Base-by-base conservation (phyloP, 2,113 vertebrate genomes). In the Ochotona curzoniae region DNA sequence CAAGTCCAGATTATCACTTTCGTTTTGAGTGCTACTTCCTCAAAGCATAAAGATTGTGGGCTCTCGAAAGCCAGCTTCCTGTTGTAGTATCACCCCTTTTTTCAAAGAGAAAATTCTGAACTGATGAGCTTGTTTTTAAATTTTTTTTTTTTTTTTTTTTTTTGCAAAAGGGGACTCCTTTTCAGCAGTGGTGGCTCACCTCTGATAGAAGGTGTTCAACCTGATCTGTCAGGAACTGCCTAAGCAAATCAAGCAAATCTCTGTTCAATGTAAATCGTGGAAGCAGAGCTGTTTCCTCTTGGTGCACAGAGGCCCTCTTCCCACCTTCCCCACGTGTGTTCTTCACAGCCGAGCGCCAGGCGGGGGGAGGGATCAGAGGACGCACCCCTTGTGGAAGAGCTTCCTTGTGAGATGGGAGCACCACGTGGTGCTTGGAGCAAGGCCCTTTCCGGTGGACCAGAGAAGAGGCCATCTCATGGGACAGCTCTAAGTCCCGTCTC, bases 11-110 rank as follows among this genome's bases (percentile, higher is more conserved):
- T 32, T 17, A 20, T 51, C 38, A 49, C 86, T 96, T 93, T 81
- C 75, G 54, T 26, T 93, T 90, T 81, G 51, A 87, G 21, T 93
- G 47, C 35, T 26, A 60, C 83, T 93, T 92, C 60, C 85, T 90
- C 74, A 90, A 82, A 78, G 13, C 32, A 18, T 75, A 66, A 47
- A 80, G 11, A 66, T 8, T 38, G 2, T 4, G 20, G 67, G 23
- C 7, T 61, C 38, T 63, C 80, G 49, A 84, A 80, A 83, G 85
- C 75, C 51, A 76, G 28, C 28, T 95, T 96, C 66, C 49, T 89
- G 54, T 82, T 54, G 18, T 30, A 83, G 57, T 17, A n/a, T 15
- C 21, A 13, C 47, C 9, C 26, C 35, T 75, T 51, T 23, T 70
- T 15, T 32, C 81, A 83, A 74, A 84, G 60, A 90, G 69, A 49